These are phyloP conservation scores for Serinus canaria DNA, from an alignment of 2,113 vertebrate species.

Conservation along the genomic window DNA sequence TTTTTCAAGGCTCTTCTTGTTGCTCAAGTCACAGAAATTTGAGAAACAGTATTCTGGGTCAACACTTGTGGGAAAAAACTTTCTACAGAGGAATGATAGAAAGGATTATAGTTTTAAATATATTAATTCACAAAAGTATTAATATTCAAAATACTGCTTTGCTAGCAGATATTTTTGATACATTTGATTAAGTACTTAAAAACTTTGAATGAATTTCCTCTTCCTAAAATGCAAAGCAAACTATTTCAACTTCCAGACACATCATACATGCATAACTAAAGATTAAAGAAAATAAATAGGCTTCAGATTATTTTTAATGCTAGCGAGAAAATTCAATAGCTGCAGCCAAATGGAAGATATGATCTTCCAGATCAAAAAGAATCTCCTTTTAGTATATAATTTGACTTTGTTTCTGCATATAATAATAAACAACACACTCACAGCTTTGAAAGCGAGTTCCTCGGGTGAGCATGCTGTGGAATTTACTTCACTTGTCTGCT, in stretches of 20 bases:
- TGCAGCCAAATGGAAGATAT: neutral
- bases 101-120: neutral
- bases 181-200: neutral
- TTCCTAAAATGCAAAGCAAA: neutral
- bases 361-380: neutral
- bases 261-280: neutral
- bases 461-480: neutral
- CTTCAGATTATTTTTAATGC: neutral
- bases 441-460: neutral
- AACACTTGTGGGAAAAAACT: neutral
- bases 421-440: slow-evolving; percentile 4
- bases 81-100: neutral
- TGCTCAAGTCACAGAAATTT: neutral
- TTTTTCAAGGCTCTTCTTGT: neutral
- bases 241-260: neutral
- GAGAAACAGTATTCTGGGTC: neutral
- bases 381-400: neutral
- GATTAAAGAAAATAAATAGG: neutral
- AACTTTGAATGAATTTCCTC: neutral
- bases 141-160: neutral
- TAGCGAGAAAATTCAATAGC: neutral
- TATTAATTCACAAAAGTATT: neutral
- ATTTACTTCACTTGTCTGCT: neutral
- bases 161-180: neutral
- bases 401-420: neutral